Evolutionary conservation across 2,797 vertebrate species (phyloP).

Genomic region (Fistularia tabacaria): DNA sequence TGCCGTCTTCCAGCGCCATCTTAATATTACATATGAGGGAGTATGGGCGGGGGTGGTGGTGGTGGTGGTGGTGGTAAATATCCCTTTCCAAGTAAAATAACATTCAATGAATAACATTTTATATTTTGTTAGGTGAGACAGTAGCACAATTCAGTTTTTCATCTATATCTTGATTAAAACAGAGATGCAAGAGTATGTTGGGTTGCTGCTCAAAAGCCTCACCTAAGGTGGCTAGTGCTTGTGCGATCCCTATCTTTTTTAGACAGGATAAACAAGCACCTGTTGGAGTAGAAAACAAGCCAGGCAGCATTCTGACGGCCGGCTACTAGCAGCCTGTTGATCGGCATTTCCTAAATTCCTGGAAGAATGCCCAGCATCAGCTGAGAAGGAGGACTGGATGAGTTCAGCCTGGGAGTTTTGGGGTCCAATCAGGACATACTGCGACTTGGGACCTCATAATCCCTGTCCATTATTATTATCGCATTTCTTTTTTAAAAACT

Average conservation of each 20-base stretch:
- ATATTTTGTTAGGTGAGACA: too few relatives aligned
- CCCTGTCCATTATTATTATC: too few relatives aligned
- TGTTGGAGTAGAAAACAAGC: constrained; percentile 44
- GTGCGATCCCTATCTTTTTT: constrained; percentile 5
- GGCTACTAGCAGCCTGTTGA: constrained; percentile 18
- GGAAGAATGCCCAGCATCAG: constrained; percentile 29
- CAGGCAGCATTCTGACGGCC: constrained; percentile 34
- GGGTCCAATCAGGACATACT: not conserved
- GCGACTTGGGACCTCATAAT: too few relatives aligned
- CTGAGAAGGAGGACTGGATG: constrained; percentile 2
- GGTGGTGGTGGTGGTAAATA: too few relatives aligned
- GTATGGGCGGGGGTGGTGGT: too few relatives aligned
- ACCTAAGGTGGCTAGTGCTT: constrained; percentile 10
- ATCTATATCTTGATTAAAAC: too few relatives aligned
- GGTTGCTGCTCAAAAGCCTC: constrained; percentile 3
- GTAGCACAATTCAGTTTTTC: too few relatives aligned
- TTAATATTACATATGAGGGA: too few relatives aligned
- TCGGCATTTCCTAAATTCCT: constrained; percentile 63
- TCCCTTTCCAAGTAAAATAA: too few relatives aligned
- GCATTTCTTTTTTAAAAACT: too few relatives aligned
- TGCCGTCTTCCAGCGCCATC: too few relatives aligned
- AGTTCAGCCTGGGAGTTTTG: not conserved
- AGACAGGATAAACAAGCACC: constrained; percentile 29
- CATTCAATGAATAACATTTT: too few relatives aligned
- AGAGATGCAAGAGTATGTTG: not conserved